These are phyloP conservation scores for Hermatobates lingyangjiaoensis DNA, from an alignment of 1,140 invertebrate species.

Conservation along the genomic window DNA sequence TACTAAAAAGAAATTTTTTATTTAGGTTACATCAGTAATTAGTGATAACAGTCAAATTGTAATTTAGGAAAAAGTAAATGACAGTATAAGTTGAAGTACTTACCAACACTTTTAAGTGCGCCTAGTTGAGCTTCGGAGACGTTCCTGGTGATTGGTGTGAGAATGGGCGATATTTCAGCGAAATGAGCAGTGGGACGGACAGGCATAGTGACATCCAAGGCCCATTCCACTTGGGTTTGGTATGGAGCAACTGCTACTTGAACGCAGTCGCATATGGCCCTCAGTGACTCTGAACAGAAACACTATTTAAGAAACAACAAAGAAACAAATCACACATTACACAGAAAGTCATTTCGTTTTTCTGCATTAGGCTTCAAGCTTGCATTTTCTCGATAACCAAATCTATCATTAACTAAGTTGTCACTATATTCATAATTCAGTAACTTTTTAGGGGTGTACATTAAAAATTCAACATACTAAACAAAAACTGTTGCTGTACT, in stretches of 20 bases:
- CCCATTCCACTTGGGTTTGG: not conserved
- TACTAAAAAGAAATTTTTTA: not conserved
- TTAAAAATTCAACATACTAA: too few relatives aligned
- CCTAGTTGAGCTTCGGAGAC: constrained; percentile 42
- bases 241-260: constrained; percentile 54
- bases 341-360: too few relatives aligned
- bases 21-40: not conserved
- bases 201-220: constrained; percentile 4
- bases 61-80: not conserved
- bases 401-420: too few relatives aligned
- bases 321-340: too few relatives aligned
- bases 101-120: constrained; percentile 40
- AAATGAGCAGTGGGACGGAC: not conserved
- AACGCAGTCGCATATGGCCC: constrained; percentile 71
- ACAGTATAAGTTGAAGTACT: constrained; percentile 17
- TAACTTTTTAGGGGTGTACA: too few relatives aligned
- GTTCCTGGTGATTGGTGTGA: constrained; percentile 37
- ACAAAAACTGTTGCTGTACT: not conserved
- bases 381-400: too few relatives aligned
- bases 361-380: too few relatives aligned
- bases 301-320: too few relatives aligned
- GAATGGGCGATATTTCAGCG: constrained; percentile 18
- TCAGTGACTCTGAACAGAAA: constrained; percentile 70
- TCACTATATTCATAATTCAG: too few relatives aligned
- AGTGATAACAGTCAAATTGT: not conserved